Percentiles rank a stretch among this genome's conserved stretches.
These are phyloP conservation scores for Cephus pulcher DNA, from an alignment of 2,888 invertebrate species.

Conservation along the genomic window DNA sequence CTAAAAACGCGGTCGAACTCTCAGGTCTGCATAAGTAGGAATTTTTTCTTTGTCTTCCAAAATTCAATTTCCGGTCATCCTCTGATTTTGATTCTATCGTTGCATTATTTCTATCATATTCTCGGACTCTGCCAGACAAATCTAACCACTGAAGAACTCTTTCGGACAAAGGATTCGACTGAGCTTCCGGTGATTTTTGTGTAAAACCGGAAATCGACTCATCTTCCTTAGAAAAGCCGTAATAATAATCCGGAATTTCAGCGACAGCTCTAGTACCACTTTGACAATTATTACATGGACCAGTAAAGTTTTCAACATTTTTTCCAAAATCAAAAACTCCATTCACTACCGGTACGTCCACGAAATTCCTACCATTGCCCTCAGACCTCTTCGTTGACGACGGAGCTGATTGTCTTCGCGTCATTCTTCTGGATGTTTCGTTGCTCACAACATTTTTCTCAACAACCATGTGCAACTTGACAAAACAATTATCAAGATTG, in stretches of 20 bases:
- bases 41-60: slow-evolving; percentile 17
- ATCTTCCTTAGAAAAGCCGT: slow-evolving; percentile 2
- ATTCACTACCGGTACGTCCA: not conserved
- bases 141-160: slow-evolving; percentile 85
- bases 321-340: not conserved
- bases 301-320: not conserved
- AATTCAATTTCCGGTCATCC: slow-evolving; percentile 19
- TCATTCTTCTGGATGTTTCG: slow-evolving; percentile 23
- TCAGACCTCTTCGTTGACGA: slow-evolving; percentile 13
- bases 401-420: slow-evolving; percentile 51
- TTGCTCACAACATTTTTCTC: slow-evolving; percentile 34
- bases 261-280: not conserved
- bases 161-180: slow-evolving; percentile 71
- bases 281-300: not conserved
- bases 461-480: slow-evolving; percentile 51
- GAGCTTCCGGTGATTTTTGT: slow-evolving; percentile 11
- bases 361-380: not conserved
- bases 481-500: slow-evolving; percentile 46
- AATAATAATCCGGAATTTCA: slow-evolving; percentile 6
- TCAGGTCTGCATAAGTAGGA: slow-evolving; percentile 18
- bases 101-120: slow-evolving; percentile 27
- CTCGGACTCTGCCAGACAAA: slow-evolving; percentile 73
- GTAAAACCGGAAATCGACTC: not conserved
- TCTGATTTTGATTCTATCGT: not conserved
- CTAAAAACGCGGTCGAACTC: slow-evolving; percentile 11